These are phyloP conservation scores for Pyralis farinalis DNA, from an alignment of 2,888 invertebrate genomes.

Conservation along the genomic window DNA sequence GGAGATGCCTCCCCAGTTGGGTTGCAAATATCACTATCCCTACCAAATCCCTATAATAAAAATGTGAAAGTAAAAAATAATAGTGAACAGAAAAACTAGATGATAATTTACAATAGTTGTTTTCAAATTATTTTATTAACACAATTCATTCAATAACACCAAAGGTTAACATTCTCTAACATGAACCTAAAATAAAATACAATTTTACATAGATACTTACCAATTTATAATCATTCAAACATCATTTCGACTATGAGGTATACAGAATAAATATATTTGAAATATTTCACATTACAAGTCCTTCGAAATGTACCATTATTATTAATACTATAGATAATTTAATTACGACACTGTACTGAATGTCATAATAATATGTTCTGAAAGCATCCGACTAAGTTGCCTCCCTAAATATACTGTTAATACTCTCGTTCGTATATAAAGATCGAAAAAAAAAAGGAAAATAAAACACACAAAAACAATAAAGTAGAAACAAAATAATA, in stretches of 20 bases:
- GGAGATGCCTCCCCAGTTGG: too few relatives aligned
- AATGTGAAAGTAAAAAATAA: too few relatives aligned
- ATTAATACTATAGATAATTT: slow-evolving; percentile 36
- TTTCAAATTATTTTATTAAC: slow-evolving; percentile 83
- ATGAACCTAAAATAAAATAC: slow-evolving; percentile 80
- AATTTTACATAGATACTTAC: slow-evolving; percentile 75
- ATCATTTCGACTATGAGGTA: slow-evolving; percentile 77
- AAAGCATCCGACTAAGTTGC: slow-evolving; percentile 53
- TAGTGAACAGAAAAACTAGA: slow-evolving; percentile 59
- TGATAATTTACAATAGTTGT: slow-evolving; percentile 70
- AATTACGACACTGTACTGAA: slow-evolving; percentile 58
- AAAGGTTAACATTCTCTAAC: slow-evolving; percentile 82
- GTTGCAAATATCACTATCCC: too few relatives aligned
- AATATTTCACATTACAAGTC: slow-evolving; percentile 66
- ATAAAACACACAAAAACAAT: slow-evolving; percentile 72
- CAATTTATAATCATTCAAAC: slow-evolving; percentile 80
- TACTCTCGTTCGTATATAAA: slow-evolving; percentile 48
- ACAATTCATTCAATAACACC: slow-evolving; percentile 83
- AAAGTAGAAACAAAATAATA: slow-evolving; percentile 85
- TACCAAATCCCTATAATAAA: too few relatives aligned
- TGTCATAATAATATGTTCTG: slow-evolving; percentile 56
- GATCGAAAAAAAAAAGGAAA: slow-evolving; percentile 64
- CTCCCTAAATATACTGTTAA: slow-evolving; percentile 44
- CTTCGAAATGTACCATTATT: slow-evolving; percentile 60
- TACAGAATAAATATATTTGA: slow-evolving; percentile 76